phyloP scores from a whole-genome alignment of 2,797 vertebrate genomes.

The Austrolebias charrua region DNA sequence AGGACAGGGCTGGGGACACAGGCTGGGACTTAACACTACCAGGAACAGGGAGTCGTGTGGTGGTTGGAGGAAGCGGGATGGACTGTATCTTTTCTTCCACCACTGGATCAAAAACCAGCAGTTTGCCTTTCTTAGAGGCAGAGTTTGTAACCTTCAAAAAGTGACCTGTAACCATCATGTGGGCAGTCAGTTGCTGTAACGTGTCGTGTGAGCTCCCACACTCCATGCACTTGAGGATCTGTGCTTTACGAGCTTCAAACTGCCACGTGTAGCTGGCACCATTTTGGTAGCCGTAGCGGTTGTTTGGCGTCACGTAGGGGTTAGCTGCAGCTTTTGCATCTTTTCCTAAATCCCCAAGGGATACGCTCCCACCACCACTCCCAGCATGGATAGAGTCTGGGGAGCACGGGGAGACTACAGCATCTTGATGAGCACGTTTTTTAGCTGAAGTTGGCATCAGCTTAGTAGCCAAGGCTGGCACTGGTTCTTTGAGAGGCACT shows the following conservation, averaged over 20 bases:
- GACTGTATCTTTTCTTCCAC: slow-evolving; percentile 98
- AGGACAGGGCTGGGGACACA: slow-evolving; percentile 86
- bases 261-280: slow-evolving; percentile 99
- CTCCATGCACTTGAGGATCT: slow-evolving; percentile 99
- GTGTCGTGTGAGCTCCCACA: slow-evolving; percentile 99
- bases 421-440: slow-evolving; percentile 92
- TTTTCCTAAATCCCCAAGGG: slow-evolving; percentile 85
- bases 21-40: slow-evolving; percentile 89
- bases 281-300: slow-evolving; percentile 99
- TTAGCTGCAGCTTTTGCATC: slow-evolving; percentile 89
- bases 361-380: slow-evolving; percentile 69
- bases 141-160: slow-evolving; percentile 98
- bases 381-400: slow-evolving; percentile 87
- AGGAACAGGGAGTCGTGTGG: slow-evolving; percentile 88
- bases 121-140: slow-evolving; percentile 98
- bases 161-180: slow-evolving; percentile 99
- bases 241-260: slow-evolving; percentile 98
- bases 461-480: slow-evolving; percentile 95
- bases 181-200: slow-evolving; percentile 97
- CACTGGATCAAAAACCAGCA: slow-evolving; percentile 93
- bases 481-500: slow-evolving; percentile 99
- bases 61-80: slow-evolving; percentile 95
- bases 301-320: slow-evolving; percentile 97
- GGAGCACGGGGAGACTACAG: slow-evolving; percentile 89
- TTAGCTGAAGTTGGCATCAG: slow-evolving; percentile 91